A percentile compares a stretch with the other conserved stretches of the same genome.
Evolutionary conservation across 2,797 vertebrate genomes (phyloP).

Genomic region (Lagocephalus sceleratus): DNA sequence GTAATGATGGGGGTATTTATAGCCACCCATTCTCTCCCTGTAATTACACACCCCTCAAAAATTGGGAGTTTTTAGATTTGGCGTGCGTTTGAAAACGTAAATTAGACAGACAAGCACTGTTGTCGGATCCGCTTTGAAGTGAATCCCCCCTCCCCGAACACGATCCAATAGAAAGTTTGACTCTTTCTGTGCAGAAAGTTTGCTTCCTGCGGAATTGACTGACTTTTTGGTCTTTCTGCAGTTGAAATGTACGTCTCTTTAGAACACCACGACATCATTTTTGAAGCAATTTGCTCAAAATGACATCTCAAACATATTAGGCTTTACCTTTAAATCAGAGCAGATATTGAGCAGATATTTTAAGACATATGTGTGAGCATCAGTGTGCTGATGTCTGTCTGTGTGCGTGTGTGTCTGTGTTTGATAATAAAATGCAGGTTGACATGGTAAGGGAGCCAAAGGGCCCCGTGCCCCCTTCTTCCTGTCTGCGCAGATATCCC

Average conservation of each 20-base stretch:
- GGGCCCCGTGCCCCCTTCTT: constrained; percentile 50
- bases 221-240: no score
- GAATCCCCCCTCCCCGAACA: constrained; percentile 56
- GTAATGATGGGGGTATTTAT: constrained; percentile 77
- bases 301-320: neutral
- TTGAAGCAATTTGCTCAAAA: constrained; percentile 9
- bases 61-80: constrained; percentile 68
- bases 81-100: constrained; percentile 67
- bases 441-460: constrained; percentile 48
- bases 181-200: constrained; percentile 44
- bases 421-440: constrained; percentile 52
- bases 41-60: constrained; percentile 74
- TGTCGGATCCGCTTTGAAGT: constrained; percentile 69
- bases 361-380: constrained; percentile 12
- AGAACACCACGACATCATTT: constrained; percentile 12
- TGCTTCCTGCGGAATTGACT: constrained; percentile 17
- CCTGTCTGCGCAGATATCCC: constrained; percentile 74
- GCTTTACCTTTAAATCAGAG: constrained; percentile 35
- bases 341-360: constrained; percentile 25
- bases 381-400: constrained; percentile 6
- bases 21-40: constrained; percentile 66
- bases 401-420: constrained; percentile 25
- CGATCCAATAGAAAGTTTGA: constrained; percentile 59
- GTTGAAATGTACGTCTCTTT: no score
- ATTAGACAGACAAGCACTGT: constrained; percentile 69